A percentile compares a stretch with the other conserved stretches of the same genome.
phyloP scores from a whole-genome alignment of 2,113 vertebrate genomes.

The Lepisosteus osseus region DNA sequence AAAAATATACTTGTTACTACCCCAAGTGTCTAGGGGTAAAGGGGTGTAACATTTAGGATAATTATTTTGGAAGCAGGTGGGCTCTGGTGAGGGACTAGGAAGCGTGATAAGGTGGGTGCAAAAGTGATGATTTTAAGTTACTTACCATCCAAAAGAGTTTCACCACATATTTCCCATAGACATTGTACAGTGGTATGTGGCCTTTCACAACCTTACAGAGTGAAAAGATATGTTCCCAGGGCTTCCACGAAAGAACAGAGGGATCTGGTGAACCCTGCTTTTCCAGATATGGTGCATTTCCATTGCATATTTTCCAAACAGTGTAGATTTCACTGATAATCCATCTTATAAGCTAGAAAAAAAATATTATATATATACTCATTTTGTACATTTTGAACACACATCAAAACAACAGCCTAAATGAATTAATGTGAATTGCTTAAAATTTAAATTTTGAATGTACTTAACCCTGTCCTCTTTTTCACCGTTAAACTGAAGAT shows the following conservation, averaged over 20 bases:
- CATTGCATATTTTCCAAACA: conserved; percentile 71
- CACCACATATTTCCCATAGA: conserved; percentile 85
- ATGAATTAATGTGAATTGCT: too few species aligned
- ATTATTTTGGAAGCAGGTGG: too few species aligned
- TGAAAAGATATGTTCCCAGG: conserved; percentile 93
- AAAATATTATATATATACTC: conserved; percentile 2
- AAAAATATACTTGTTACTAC: neutral
- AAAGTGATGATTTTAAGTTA: conserved; percentile 15
- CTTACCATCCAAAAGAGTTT: conserved; percentile 93
- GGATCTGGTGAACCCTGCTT: conserved; percentile 35
- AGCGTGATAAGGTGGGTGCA: too few species aligned
- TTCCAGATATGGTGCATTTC: conserved; percentile 34
- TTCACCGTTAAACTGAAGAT: too few species aligned
- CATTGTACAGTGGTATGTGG: conserved; percentile 81
- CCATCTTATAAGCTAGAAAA: conserved; percentile 82
- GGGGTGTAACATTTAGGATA: too few species aligned
- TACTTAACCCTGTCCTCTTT: too few species aligned
- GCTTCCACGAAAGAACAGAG: conserved; percentile 68
- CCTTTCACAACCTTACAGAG: conserved; percentile 75
- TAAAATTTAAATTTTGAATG: too few species aligned
- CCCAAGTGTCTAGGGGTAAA: too few species aligned
- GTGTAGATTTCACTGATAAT: conserved; percentile 85
- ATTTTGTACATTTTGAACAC: too few species aligned
- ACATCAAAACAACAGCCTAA: too few species aligned
- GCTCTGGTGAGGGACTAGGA: too few species aligned